Evolutionary conservation across 2,113 vertebrate species (phyloP).

Genomic region (Neopipo cinnamomea): DNA sequence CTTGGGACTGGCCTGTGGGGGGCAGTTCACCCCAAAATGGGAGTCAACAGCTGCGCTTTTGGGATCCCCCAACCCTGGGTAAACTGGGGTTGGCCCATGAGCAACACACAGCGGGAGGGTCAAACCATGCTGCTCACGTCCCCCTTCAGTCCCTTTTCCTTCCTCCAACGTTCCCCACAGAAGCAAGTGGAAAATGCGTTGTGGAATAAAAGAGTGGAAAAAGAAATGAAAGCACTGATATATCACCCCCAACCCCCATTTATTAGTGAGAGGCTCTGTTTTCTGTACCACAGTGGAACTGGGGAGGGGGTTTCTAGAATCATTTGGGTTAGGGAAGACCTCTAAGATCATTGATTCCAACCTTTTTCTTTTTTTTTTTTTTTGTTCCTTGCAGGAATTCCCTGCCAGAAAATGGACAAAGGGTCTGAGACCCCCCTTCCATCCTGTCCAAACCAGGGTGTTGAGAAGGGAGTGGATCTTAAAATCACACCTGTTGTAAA

Average conservation of each 20-base stretch:
- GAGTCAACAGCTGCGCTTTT: rapidly evolving
- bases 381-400: too few relatives aligned
- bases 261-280: rapidly evolving
- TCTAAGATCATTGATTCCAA: not conserved
- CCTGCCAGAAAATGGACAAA: not conserved
- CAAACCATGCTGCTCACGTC: not conserved
- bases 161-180: too few relatives aligned
- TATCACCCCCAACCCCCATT: not conserved
- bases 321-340: not conserved
- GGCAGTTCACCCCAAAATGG: not conserved
- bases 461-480: rapidly evolving
- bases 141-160: not conserved
- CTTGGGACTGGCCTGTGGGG: not conserved
- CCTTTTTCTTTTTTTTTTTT: not conserved
- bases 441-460: not conserved
- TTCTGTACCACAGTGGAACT: not conserved
- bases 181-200: not conserved
- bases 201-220: not conserved
- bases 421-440: not conserved
- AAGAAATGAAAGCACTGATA: rapidly evolving
- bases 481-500: not conserved
- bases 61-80: not conserved
- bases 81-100: rapidly evolving
- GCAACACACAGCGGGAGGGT: not conserved
- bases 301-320: not conserved